phyloP scores from a whole-genome alignment of 2,888 invertebrate genomes.

The Dilophus febrilis region DNA sequence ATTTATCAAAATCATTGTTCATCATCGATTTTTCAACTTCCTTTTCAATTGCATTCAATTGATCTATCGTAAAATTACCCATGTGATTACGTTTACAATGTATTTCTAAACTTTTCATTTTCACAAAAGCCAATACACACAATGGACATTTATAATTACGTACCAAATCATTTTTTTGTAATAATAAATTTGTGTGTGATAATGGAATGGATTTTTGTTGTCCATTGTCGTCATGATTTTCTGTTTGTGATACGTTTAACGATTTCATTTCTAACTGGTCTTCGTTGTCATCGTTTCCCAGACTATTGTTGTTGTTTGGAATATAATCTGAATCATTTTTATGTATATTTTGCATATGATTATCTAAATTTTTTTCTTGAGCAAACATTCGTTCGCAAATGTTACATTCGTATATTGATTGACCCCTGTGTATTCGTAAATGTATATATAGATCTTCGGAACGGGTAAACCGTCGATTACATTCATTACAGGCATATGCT shows the following conservation, averaged over 20 bases:
- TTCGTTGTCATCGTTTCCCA: not conserved
- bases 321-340: not conserved
- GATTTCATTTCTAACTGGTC: too few relatives aligned
- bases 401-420: conserved; percentile 5
- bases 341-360: conserved; percentile 5
- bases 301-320: too few relatives aligned
- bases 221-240: too few relatives aligned
- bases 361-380: conserved; percentile 3
- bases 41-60: not conserved
- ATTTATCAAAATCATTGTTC: not conserved
- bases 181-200: not conserved
- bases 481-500: conserved; percentile 4
- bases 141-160: conserved; percentile 5
- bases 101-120: conserved; percentile 7
- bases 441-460: conserved; percentile 8
- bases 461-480: conserved; percentile 5
- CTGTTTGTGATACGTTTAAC: too few relatives aligned
- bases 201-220: not conserved
- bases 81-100: conserved; percentile 9
- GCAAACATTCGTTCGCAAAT: conserved; percentile 7
- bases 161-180: not conserved
- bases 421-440: conserved; percentile 5
- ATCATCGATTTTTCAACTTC: not conserved
- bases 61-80: not conserved
- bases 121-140: conserved; percentile 8